phyloP scores from a whole-genome alignment of 2,888 invertebrate species.

The Cryptosula pallasiana region DNA sequence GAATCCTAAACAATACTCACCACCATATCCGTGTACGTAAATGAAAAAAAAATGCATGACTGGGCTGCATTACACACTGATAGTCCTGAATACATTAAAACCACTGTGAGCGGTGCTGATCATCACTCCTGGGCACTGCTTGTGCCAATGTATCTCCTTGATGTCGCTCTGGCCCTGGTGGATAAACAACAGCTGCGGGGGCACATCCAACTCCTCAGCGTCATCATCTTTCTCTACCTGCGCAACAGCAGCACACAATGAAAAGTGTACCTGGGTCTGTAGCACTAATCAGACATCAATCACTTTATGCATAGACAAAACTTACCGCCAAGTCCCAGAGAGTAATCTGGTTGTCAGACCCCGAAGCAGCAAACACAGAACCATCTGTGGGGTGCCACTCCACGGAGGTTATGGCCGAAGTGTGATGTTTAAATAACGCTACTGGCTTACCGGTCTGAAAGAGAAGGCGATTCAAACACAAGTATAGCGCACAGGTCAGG shows the following conservation, averaged over 20 bases:
- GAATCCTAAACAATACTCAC: no score
- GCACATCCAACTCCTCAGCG: slow-evolving; percentile 57
- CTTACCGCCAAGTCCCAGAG: slow-evolving; percentile 83
- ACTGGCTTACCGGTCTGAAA: slow-evolving; percentile 65
- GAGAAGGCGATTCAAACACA: not conserved
- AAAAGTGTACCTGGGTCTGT: no score
- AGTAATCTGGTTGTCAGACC: slow-evolving; percentile 90
- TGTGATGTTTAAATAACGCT: slow-evolving; percentile 92
- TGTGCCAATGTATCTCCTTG: slow-evolving; percentile 98
- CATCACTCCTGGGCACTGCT: slow-evolving; percentile 85
- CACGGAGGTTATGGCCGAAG: slow-evolving; percentile 84
- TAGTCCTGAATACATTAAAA: slow-evolving; percentile 94
- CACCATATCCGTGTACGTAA: no score
- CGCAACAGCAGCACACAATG: not conserved
- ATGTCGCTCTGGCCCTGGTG: slow-evolving; percentile 97
- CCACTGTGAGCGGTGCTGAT: slow-evolving; percentile 90
- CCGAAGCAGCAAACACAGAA: slow-evolving; percentile 86
- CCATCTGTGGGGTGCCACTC: slow-evolving; percentile 94
- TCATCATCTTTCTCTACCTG: slow-evolving; percentile 25
- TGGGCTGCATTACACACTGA: slow-evolving; percentile 68
- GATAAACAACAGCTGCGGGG: slow-evolving; percentile 92
- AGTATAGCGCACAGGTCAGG: not conserved
- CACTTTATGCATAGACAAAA: no score
- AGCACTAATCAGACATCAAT: no score
- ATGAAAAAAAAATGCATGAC: not conserved